These are phyloP conservation scores for Corbicula japonica DNA, from an alignment of 2,888 invertebrate species.

Conservation along the genomic window DNA sequence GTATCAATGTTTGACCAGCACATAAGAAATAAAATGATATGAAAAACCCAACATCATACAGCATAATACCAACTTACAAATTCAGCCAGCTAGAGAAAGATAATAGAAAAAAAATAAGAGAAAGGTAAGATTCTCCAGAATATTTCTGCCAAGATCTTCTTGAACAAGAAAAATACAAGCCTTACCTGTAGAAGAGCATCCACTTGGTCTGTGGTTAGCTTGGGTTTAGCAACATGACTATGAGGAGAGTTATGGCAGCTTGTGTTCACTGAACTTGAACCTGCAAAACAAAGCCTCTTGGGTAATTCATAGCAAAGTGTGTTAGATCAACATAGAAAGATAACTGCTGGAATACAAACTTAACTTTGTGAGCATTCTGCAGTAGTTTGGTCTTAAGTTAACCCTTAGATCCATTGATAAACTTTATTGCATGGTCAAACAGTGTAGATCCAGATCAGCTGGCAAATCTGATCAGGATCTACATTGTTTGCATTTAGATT, in stretches of 20 bases:
- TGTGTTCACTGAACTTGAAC: slow-evolving; percentile 58
- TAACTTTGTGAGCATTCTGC: not conserved
- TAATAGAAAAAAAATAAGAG: not conserved
- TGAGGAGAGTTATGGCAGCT: slow-evolving; percentile 69
- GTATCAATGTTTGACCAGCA: no score
- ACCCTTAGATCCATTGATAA: no score
- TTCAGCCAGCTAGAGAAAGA: not conserved
- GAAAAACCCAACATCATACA: no score
- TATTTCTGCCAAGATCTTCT: not conserved
- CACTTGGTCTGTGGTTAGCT: slow-evolving; percentile 97
- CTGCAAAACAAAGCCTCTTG: slow-evolving; percentile 46
- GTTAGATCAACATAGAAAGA: no score
- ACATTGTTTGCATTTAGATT: no score
- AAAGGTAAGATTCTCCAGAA: not conserved
- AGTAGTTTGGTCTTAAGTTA: not conserved
- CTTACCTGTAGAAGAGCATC: slow-evolving; percentile 95
- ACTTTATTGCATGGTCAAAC: no score
- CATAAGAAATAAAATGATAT: no score
- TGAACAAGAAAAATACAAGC: not conserved
- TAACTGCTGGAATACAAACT: not conserved
- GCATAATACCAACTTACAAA: not conserved
- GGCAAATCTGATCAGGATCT: no score
- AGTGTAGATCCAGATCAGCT: no score
- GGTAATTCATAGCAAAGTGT: not conserved
- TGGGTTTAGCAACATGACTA: slow-evolving; percentile 88